Conservation (phyloP, 1,140 invertebrate genomes). For the Saccostrea cuccullata region DNA sequence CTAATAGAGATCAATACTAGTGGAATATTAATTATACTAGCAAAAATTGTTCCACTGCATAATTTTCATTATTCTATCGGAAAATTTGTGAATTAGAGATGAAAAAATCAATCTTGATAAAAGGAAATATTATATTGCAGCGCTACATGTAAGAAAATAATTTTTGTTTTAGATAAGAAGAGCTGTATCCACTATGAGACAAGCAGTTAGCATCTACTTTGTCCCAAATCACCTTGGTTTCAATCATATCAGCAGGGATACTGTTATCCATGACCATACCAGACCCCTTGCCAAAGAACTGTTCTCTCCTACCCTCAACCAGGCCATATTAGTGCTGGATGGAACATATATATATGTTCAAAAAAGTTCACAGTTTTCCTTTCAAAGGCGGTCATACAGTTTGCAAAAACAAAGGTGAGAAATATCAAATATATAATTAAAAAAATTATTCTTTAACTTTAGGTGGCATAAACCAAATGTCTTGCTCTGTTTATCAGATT, state of each 20-base stretch:
- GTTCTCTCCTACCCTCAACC: not conserved
- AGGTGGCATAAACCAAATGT: too few species aligned
- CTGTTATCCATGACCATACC: slow-evolving; percentile 5
- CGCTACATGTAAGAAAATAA: too few species aligned
- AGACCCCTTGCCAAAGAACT: slow-evolving; percentile 13
- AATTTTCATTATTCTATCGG: too few species aligned
- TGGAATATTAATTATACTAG: too few species aligned
- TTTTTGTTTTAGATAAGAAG: not conserved
- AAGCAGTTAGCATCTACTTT: not conserved
- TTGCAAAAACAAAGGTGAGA: slow-evolving; percentile 23
- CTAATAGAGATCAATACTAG: too few species aligned
- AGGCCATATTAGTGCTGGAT: slow-evolving; percentile 32
- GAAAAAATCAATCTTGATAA: not conserved
- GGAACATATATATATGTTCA: slow-evolving; percentile 39
- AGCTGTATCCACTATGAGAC: not conserved
- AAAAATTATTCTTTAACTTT: too few species aligned
- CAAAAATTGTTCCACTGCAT: too few species aligned
- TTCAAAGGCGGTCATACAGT: slow-evolving; percentile 35
- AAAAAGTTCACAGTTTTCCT: not conserved
- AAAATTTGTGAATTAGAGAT: not conserved
- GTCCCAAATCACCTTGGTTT: slow-evolving; percentile 27
- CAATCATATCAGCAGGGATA: slow-evolving; percentile 10
- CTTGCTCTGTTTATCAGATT: too few species aligned
- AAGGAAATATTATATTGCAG: too few species aligned
- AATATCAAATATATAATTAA: not conserved